These are phyloP conservation scores for Babyrousa celebensis DNA, from an alignment of 2,797 vertebrate species.

Conservation along the genomic window DNA sequence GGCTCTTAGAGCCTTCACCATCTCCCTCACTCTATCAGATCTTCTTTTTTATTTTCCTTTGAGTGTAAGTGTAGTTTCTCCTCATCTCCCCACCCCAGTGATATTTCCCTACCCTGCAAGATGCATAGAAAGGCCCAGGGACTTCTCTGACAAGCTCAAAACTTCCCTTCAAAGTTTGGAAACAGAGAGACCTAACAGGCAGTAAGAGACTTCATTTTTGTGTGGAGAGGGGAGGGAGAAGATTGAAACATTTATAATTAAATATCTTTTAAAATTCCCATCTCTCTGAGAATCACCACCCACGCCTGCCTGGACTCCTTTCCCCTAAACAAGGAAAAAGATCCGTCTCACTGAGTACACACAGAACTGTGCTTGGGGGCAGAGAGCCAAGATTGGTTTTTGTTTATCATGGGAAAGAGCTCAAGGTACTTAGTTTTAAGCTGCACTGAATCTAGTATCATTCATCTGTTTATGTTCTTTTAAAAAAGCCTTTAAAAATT, in stretches of 20 bases:
- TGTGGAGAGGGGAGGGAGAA: neutral
- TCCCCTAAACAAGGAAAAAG: conserved; percentile 25
- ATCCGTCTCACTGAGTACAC: conserved; percentile 54
- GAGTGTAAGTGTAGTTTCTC: neutral
- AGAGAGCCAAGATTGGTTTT: conserved; percentile 79
- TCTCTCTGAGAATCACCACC: conserved; percentile 46
- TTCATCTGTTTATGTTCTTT: conserved; percentile 86
- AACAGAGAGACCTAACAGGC: neutral
- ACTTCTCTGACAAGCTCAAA: conserved; percentile 7
- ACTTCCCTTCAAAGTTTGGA: conserved; percentile 5
- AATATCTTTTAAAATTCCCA: conserved; percentile 59
- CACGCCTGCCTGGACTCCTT: neutral
- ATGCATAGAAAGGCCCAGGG: neutral
- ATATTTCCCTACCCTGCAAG: neutral
- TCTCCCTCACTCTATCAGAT: neutral
- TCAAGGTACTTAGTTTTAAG: conserved; percentile 85
- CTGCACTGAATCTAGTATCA: conserved; percentile 83
- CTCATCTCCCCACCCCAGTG: neutral
- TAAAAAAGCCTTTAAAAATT: conserved; percentile 84
- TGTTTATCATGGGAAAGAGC: conserved; percentile 83
- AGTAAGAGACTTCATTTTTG: neutral
- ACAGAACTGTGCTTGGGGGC: conserved; percentile 59
- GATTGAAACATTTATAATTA: conserved; percentile 65
- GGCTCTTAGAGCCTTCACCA: neutral
- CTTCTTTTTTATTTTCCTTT: conserved; percentile 36